Conservation (phyloP, 1,140 invertebrate genomes). For the Leptonema lineaticorne region DNA sequence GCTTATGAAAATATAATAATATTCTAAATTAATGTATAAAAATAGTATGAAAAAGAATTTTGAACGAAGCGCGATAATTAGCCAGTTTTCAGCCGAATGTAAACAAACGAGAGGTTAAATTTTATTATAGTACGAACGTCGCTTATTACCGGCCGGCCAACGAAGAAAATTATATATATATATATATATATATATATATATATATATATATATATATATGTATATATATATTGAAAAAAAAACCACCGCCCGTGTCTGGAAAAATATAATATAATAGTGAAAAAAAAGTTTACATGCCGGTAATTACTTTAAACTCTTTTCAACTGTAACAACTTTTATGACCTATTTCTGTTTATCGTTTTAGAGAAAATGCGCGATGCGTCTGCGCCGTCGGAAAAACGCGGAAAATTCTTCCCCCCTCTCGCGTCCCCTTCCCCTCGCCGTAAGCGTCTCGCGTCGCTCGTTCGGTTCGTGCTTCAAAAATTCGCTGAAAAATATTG, state of each 20-base stretch:
- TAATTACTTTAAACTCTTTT: conserved; percentile 32
- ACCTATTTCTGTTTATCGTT: conserved; percentile 27
- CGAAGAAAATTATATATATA: too few relatives aligned
- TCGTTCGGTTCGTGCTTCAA: background rate
- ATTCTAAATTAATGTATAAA: too few relatives aligned
- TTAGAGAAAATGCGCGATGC: background rate
- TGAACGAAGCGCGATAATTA: background rate
- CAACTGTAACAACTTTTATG: conserved; percentile 23
- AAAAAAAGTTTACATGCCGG: conserved; percentile 20
- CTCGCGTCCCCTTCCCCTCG: too few relatives aligned
- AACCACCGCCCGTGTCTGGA: background rate
- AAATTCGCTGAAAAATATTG: background rate
- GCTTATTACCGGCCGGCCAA: too few relatives aligned
- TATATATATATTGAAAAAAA: background rate
- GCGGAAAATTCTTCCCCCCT: too few relatives aligned
- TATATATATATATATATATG: too few relatives aligned
- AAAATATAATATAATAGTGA: background rate
- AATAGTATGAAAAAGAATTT: background rate
- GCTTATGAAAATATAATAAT: too few relatives aligned
- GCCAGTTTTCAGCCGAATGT: background rate
- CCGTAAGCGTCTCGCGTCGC: too few relatives aligned
- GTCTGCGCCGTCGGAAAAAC: too few relatives aligned
- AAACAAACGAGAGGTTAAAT: conserved; percentile 22
- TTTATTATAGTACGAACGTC: conserved; percentile 7
- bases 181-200: too few relatives aligned